Base-by-base conservation (phyloP, 1,140 invertebrate genomes). In the Dufourea novaeangliae region DNA sequence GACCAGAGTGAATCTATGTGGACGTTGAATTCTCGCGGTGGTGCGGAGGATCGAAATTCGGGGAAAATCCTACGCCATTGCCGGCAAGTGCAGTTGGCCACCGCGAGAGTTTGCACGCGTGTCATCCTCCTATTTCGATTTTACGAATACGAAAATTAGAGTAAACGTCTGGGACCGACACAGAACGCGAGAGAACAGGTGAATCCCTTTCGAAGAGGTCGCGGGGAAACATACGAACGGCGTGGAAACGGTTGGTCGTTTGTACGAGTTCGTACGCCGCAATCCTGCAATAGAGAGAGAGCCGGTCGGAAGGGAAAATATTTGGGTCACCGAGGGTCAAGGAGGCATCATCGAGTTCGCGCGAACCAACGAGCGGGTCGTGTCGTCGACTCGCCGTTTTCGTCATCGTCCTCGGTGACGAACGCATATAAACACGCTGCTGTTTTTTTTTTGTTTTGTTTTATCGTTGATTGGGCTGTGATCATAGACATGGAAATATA, bases 221-320 rank as follows among this genome's bases (percentile, higher is more conserved):
- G 25, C 14, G 27, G 10, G 11, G 50, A 50, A 71, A 37, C 34
- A 37, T 5, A 37, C 3, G 34, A 8, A 37, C n/a, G n/a, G n/a
- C n/a, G 39, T 41, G 39, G 41, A 11, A 27, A 73, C 56, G 14
- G 14, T 27, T n/a, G 54, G 34, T 39, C 59, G 44, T 52, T 52
- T 14, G n/a, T 27, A 62, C 69, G 56, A 59, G 52, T 71, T 22
- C 37, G 52, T 71, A 17, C 37, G 32, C 59, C 44, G 59, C 70
- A 41, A 64, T 73, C 39, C 62, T 41, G 46, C 62, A n/a, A 12
- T 34, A 29, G 22, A 8, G 39, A 29, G 22, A 8, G 39, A 67
- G 46, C 20, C 62, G 22, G n/a, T 46, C 39, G 27, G n/a, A 27
- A 75, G 64, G 8, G 52, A 34, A 75, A 68, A 69, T 75, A 75